A percentile compares a stretch with the other conserved stretches of the same genome.
These are phyloP conservation scores for Sabellastarte sp. DNA, from an alignment of 2,888 invertebrate species.

Conservation along the genomic window DNA sequence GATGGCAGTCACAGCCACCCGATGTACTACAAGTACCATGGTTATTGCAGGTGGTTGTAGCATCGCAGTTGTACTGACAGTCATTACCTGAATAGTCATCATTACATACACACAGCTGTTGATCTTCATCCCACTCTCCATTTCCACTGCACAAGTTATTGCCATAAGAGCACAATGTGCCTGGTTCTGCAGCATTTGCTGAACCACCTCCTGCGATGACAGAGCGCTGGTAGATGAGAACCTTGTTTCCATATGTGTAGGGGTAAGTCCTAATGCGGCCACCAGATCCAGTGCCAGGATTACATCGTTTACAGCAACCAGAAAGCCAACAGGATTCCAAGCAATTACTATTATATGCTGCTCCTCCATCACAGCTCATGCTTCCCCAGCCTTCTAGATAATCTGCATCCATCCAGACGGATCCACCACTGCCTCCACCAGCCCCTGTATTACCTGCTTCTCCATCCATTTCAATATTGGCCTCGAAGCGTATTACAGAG, in stretches of 20 bases:
- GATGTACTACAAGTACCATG: conserved; percentile 32
- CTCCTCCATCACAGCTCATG: neutral
- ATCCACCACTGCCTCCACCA: conserved; percentile 42
- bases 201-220: neutral
- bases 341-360: neutral
- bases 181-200: neutral
- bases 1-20: conserved; percentile 36
- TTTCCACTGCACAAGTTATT: conserved; percentile 9
- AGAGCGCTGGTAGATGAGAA: conserved; percentile 14
- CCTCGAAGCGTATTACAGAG: conserved; percentile 32
- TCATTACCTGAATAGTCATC: conserved; percentile 33
- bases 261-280: conserved; percentile 35
- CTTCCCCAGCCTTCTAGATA: conserved; percentile 40
- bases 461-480: conserved; percentile 31
- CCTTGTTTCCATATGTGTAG: conserved; percentile 28
- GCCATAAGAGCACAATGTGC: neutral
- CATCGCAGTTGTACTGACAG: conserved; percentile 33
- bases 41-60: conserved; percentile 24
- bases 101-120: conserved; percentile 29
- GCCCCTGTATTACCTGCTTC: conserved; percentile 23
- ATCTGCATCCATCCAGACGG: conserved; percentile 38
- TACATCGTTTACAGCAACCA: neutral
- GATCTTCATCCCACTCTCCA: conserved; percentile 8
- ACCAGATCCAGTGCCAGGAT: conserved; percentile 16
- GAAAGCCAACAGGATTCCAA: neutral